Evolutionary conservation across 2,888 invertebrate genomes (phyloP).

Genomic region (Scaptodrosophila latifasciaeformis): DNA sequence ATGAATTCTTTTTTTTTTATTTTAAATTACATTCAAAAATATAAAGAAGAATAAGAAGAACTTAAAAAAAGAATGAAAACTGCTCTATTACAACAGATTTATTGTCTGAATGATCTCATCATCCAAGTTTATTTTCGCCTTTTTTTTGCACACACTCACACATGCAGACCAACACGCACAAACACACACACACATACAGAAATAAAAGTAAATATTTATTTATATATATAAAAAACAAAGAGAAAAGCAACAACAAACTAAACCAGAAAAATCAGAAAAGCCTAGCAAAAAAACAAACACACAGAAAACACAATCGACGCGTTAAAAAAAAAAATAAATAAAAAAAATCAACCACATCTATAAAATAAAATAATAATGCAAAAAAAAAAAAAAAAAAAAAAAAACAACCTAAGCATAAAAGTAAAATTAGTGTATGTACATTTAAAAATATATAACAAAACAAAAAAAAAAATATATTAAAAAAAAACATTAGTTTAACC

Average conservation of each 20-base stretch:
- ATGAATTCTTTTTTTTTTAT: too few relatives aligned
- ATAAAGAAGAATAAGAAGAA: neutral
- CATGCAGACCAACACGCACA: conserved; percentile 26
- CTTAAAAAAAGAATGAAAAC: conserved; percentile 10
- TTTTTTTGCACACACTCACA: conserved; percentile 32
- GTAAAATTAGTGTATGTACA: conserved; percentile 61
- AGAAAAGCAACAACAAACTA: conserved; percentile 8
- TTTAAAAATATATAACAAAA: conserved; percentile 55
- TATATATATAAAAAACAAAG: conserved; percentile 16
- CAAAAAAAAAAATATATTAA: conserved; percentile 12
- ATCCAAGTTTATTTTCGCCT: conserved; percentile 76
- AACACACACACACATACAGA: conserved; percentile 7
- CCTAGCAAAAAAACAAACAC: too few relatives aligned
- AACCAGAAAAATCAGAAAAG: neutral
- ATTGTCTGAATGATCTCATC: conserved; percentile 75
- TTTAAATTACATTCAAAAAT: neutral
- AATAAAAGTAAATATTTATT: conserved; percentile 33
- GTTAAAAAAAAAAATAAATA: conserved; percentile 40
- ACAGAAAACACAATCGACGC: conserved; percentile 47
- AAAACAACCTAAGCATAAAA: conserved; percentile 53
- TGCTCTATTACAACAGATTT: conserved; percentile 56
- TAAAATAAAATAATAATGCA: too few relatives aligned
- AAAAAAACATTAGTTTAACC: conserved; percentile 46
- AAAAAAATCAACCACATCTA: conserved; percentile 46
- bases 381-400: conserved; percentile 27